Base-by-base conservation (phyloP, 1,140 invertebrate genomes). In the Aphidius gifuensis region DNA sequence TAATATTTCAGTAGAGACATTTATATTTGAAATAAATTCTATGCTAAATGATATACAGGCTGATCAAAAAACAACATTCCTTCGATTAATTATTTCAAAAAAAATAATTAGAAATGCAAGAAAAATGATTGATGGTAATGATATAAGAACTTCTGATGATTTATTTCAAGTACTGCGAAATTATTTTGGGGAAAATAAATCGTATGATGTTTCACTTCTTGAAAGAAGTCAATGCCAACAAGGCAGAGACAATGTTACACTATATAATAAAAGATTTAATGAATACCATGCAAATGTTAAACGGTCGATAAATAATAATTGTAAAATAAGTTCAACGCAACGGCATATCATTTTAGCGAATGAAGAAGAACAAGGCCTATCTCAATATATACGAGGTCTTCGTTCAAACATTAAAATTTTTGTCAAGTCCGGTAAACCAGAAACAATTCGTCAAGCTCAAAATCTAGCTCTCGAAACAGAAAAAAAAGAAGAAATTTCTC, bases 191-290 rank as follows among this genome's bases (percentile, higher is more conserved):
- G 59, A 53, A 45, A 53, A 44, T 45, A 53, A 60, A 53, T 59
- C 47, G 6, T 50, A 42, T 40, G 58, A 59, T 6, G 40, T 59
- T 9, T 45, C 47, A 9, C 8, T 53, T 21, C 42, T 60, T 8
- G 59, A 60, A 21, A 43, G 59, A 51, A 54, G 59, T 44, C 59
- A 53, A 44, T 60, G 59, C 44, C 59, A 60, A 11, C 59, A 60
- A 44, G 43, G 42, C 6, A 44, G 23, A 5, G 40, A 53, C 5
- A 60, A n/a, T 7, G 49, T 53, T 0, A 11, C 51, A 1, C 6
- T 5, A 6, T 60, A 60, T 45, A 53, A 60, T 23, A 60, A 60
- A 60, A 6, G 21, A 4, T 60, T 60, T 5, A 38, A 53, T 23
- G 43, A 42, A 21, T 32, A 16, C 11, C 49, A 53, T 44, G 7